Evolutionary conservation across 2,797 vertebrate genomes (phyloP).

Genomic region (Spheniscus humboldti): DNA sequence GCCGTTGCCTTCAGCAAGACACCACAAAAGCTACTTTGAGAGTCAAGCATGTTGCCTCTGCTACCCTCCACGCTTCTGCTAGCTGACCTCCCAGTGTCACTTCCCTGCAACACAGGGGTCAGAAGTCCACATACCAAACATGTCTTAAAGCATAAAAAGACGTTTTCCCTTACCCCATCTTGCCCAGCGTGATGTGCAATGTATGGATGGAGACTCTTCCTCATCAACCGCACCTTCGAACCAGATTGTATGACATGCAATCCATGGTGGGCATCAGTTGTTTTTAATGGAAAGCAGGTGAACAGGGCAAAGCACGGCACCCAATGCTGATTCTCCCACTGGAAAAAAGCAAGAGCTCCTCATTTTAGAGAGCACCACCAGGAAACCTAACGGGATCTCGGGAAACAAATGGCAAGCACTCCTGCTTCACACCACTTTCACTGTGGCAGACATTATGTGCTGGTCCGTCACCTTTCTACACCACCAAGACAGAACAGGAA

Average conservation of each 20-base stretch:
- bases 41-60: fast-evolving
- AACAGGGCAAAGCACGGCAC: not conserved
- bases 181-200: not conserved
- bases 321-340: not conserved
- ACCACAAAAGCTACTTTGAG: not conserved
- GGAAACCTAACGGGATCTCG: not conserved
- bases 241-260: not conserved
- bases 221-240: not conserved
- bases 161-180: fast-evolving
- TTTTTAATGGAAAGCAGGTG: not conserved
- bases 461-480: not conserved
- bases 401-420: not conserved
- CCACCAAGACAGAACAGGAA: not conserved
- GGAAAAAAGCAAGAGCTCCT: not conserved
- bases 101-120: not conserved
- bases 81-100: not conserved
- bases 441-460: not conserved
- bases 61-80: not conserved
- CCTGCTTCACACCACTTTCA: not conserved
- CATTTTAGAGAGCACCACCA: not conserved
- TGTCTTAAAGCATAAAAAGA: not conserved
- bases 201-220: not conserved
- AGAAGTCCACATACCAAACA: not conserved
- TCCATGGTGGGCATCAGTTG: not conserved
- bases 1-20: not conserved